Base-by-base conservation (phyloP, 2,113 vertebrate genomes). In the Spea bombifrons region DNA sequence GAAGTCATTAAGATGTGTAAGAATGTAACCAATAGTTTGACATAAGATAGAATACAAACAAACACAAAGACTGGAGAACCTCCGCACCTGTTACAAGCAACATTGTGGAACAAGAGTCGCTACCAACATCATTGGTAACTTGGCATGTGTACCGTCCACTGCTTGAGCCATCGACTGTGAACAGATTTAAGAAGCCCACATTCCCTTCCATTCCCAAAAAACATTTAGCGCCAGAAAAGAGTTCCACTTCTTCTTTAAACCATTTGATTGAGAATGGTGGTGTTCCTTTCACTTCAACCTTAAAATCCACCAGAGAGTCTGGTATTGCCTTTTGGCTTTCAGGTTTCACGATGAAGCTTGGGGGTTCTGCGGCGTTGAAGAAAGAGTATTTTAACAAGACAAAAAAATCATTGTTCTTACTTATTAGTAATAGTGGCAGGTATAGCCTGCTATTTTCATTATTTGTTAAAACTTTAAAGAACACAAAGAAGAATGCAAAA, bases 71-170 rank as follows among this genome's bases (percentile, higher is more conserved):
- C 83, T 84, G 75, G 71, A 66, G 86, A 85, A 84, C 65, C 84
- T 81, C 82, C 92, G 91, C 91, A 94, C 92, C 92, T 94, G 97
- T 98, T 85, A 99, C 93, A 68, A 89, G 87, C 86, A 99, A 83
- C 66, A 91, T 83, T 78, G 96, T 94, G 82, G 93, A 93, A 77
- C 94, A 97, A 93, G 94, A 96, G 63, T 92, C 92, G 77, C 94
- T 95, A 87, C 97, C 97, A 90, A 97, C 97, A 0, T 96, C 95
- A 64, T 99, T 99, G 90, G 93, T 95, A 92, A 99, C 86, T 66
- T 98, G 96, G 83, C 97, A 98, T 87, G 93, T 94, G 85, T 98
- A 99, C 61, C 90, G 86, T 84, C 97, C 97, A 73, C 92, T 95
- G 85, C 93, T 94, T 78, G 91, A 88, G 75, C 92, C 73, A 83